Conservation (phyloP, 2,113 vertebrate species). For the Orycteropus afer region DNA sequence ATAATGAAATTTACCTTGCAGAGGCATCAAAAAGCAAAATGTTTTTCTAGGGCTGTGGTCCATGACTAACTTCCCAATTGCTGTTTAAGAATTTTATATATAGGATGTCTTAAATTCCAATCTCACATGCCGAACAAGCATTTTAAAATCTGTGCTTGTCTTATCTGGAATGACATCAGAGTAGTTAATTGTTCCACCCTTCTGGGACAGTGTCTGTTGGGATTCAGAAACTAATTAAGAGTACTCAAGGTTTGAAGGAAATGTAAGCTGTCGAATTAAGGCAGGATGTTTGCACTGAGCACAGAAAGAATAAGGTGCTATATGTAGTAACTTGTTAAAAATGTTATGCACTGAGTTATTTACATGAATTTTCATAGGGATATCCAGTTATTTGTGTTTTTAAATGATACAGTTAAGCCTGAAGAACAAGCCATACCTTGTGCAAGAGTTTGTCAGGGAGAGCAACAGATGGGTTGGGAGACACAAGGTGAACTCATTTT, state of each 20-base stretch:
- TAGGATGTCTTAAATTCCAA: conserved; percentile 72
- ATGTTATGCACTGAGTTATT: conserved; percentile 36
- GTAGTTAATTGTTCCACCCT: neutral
- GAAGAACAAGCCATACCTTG: neutral
- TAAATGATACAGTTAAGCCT: conserved; percentile 23
- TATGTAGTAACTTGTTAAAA: conserved; percentile 49
- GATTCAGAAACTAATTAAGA: conserved; percentile 51
- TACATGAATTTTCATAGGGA: conserved; percentile 52
- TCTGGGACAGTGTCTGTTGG: neutral
- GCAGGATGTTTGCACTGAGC: conserved; percentile 44
- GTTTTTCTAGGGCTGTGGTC: conserved; percentile 46
- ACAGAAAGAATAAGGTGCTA: conserved; percentile 40
- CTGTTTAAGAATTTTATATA: conserved; percentile 63
- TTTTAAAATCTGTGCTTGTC: conserved; percentile 37
- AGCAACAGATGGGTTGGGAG: neutral
- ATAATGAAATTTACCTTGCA: conserved; percentile 70
- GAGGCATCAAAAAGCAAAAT: conserved; percentile 66
- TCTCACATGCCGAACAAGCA: neutral
- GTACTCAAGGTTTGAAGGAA: conserved; percentile 46
- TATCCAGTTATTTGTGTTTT: conserved; percentile 44
- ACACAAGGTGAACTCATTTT: conserved; percentile 19
- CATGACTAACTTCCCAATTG: conserved; percentile 68
- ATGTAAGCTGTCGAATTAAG: neutral
- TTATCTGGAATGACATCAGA: conserved; percentile 50
- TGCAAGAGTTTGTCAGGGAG: neutral